Percentiles rank a stretch among this genome's conserved stretches.
Conservation (phyloP, 2,113 vertebrate genomes). For the Carollia perspicillata region DNA sequence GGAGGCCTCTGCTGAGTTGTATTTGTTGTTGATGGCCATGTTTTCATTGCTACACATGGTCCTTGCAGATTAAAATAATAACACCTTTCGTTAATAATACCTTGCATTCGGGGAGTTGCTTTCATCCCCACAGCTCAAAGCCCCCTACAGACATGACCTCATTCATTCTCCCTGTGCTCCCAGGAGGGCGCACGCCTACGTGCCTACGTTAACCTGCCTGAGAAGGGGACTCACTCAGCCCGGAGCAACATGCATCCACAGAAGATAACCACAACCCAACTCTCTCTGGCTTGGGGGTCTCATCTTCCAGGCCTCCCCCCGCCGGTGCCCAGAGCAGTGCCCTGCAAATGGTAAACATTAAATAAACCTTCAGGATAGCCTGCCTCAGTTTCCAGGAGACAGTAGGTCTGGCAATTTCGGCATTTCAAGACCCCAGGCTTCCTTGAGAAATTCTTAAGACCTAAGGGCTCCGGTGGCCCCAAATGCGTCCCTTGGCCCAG, state of each 20-base stretch:
- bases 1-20: background rate
- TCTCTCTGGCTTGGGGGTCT: background rate
- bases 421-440: background rate
- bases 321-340: background rate
- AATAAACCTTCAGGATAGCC: background rate
- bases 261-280: background rate
- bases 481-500: background rate
- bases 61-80: slow-evolving; percentile 69
- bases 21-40: slow-evolving; percentile 52
- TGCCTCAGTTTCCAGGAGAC: background rate
- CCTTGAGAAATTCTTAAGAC: background rate
- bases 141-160: slow-evolving; percentile 66
- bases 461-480: background rate
- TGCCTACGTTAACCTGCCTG: background rate
- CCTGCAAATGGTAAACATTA: background rate
- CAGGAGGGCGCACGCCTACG: background rate
- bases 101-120: slow-evolving; percentile 43
- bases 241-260: background rate
- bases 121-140: slow-evolving; percentile 65
- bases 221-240: background rate
- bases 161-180: background rate
- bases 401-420: background rate
- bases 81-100: slow-evolving; percentile 67
- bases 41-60: slow-evolving; percentile 54
- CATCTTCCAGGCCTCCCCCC: background rate